These are phyloP conservation scores for Eutrigla gurnardus DNA, from an alignment of 2,797 vertebrate genomes.

Conservation along the genomic window DNA sequence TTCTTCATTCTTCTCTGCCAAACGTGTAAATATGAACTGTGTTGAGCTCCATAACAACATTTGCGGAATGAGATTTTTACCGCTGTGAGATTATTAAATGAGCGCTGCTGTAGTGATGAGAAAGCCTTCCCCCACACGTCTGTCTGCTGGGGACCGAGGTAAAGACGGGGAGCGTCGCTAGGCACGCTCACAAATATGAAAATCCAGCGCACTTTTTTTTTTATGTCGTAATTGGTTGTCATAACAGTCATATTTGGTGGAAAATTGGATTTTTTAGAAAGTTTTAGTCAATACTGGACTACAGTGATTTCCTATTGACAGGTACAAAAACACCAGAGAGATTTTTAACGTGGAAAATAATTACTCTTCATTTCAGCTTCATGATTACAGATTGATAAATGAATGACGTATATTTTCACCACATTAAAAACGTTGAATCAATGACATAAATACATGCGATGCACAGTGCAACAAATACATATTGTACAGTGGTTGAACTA, in stretches of 20 bases:
- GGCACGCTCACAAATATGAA: conserved; percentile 28
- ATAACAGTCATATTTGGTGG: conserved; percentile 16
- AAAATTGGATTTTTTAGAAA: conserved; percentile 8
- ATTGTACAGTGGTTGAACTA: conserved; percentile 4
- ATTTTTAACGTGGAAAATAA: background rate
- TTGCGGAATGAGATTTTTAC: conserved; percentile 71
- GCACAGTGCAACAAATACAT: conserved; percentile 2
- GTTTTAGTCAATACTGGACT: conserved; percentile 3
- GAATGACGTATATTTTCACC: background rate
- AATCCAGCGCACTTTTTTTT: conserved; percentile 41
- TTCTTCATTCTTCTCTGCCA: conserved; percentile 41
- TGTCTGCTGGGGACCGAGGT: conserved; percentile 37
- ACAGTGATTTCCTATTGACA: background rate
- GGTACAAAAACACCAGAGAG: background rate
- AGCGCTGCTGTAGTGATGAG: conserved; percentile 65
- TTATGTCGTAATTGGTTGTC: conserved; percentile 31
- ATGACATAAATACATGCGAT: no score
- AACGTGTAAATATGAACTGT: conserved; percentile 67
- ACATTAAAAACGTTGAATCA: no score
- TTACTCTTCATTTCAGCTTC: background rate
- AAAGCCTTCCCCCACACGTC: conserved; percentile 47
- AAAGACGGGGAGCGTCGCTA: conserved; percentile 23
- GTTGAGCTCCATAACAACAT: conserved; percentile 71
- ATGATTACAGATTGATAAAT: conserved; percentile 6
- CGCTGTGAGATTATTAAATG: conserved; percentile 75